Evolutionary conservation across 2,797 vertebrate species (phyloP), one percentile per base, ranked within the genome.

Genomic region (Periparus ater): DNA sequence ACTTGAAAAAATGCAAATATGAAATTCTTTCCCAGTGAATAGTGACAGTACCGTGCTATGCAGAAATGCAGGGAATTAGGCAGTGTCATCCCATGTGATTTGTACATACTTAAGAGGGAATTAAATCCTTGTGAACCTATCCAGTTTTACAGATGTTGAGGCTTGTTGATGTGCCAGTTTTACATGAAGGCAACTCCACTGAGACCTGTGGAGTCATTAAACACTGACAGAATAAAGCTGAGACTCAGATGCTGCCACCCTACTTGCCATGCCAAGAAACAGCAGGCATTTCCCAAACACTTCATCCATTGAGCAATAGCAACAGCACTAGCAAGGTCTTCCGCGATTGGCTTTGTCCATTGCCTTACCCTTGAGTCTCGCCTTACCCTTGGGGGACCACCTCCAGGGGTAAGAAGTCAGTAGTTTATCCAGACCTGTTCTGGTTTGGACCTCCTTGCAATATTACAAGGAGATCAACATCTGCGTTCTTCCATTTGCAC

Each of bases 21-120:
- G 17, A 92, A 78, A 92, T 95, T 96, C 87, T 96, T 96, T 95
- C 91, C 95, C 91, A 94, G 83, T 93, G 91, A 96, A 63, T 53
- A 86, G 76, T 61, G 71, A 67, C 67, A 86, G 77, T 88, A 63
- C 34, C 2, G 4, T 61, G 79, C 76, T 86, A 88, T 82, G 88
- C 61, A 95, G 94, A 95, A 95, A 96, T 93, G 89, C 3, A 2
- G 73, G 73, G 89, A 93, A 94, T 91, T 92, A 86, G 89, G 48
- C 95, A 91, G 85, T 81, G 70, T 92, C 76, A 94, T 92, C 87
- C 89, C 89, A 86, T 95, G 91, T 95, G 92, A 95, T 91, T 93
- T 94, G 76, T 89, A 70, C 88, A 93, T 88, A 60, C 63, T 88
- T 81, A 42, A 86, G 66, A 81, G 22, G 73, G 78, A 95, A 95